Evolutionary conservation across 1,140 invertebrate genomes (phyloP), one percentile per base, ranked within the genome.

Genomic region (Atta cephalotes): DNA sequence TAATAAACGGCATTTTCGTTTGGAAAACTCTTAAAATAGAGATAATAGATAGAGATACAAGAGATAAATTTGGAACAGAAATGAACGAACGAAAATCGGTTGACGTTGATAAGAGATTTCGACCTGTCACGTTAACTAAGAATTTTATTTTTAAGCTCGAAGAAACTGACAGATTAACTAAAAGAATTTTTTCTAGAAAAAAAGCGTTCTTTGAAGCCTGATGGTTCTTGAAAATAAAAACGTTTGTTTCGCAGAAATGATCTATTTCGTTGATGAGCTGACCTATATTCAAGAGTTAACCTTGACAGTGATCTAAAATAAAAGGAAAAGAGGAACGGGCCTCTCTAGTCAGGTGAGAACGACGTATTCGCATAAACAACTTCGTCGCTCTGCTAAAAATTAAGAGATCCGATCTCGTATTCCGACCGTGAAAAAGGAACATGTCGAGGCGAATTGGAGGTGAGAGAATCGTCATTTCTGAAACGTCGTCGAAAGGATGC

Each of bases 261-360:
- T 25, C 70, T 63, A 35, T 63, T 84, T 76, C 80, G 70, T 28
- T 28, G 80, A 84, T 28, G 80, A 84, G 63, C 39, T 63, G 53
- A 62, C 53, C 53, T 74, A 76, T 76, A 76, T 84, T 76, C 80
- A 62, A 74, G 70, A 70, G 78, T 71, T 74, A 76, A 63, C 80
- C 80, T 84, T 84, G 80, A 12, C 70, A 84, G 39, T 84, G 45
- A 84, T 10, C 31, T 70, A 51, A 51, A 49, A 51, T 51, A 70
- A 70, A 51, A 82, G 39, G 60, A 62, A 82, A 72, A 45, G 39
- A 49, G 10, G 18, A 49, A 9, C 18, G 18, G 35, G 35, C 1
- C n/a, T 70, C 66, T 51, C 70, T 51, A 25, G 70, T 51, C 70
- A 84, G 70, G 58, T 84, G 70, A 84, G 80, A 31, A 51, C 21